Conservation (phyloP, 2,113 vertebrate species). For the Heterotilapia buettikoferi region DNA sequence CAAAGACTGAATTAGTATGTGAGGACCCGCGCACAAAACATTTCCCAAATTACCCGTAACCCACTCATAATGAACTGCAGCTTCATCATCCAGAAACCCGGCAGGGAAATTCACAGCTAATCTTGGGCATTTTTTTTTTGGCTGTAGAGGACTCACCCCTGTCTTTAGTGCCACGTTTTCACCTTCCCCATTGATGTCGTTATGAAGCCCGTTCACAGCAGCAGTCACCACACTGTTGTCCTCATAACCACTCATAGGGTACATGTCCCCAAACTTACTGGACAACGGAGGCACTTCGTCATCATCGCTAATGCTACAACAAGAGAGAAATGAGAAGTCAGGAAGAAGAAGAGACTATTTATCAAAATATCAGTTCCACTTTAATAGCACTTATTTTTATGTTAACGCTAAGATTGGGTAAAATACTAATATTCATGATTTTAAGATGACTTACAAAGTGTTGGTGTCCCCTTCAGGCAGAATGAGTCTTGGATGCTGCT, state of each 20-base stretch:
- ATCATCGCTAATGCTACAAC: constrained; percentile 75
- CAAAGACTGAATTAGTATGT: background rate
- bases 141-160: constrained; percentile 72
- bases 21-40: background rate
- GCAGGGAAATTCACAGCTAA: constrained; percentile 12
- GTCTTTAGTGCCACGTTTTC: constrained; percentile 80
- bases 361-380: background rate
- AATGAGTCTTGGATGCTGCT: constrained; percentile 84
- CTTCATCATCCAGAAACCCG: constrained; percentile 21
- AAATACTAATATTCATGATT: background rate
- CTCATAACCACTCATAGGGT: constrained; percentile 83
- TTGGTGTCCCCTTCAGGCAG: constrained; percentile 76
- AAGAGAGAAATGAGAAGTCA: background rate
- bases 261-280: constrained; percentile 87
- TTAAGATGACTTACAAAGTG: constrained; percentile 79
- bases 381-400: background rate
- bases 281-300: constrained; percentile 87
- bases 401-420: background rate
- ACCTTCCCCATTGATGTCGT: constrained; percentile 80
- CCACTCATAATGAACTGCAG: background rate
- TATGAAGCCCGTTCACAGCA: constrained; percentile 85
- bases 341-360: background rate
- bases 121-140: background rate
- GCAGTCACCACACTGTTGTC: constrained; percentile 74
- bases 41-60: background rate